These are phyloP conservation scores for Isichthys henryi DNA, from an alignment of 2,113 vertebrate genomes.

Conservation along the genomic window DNA sequence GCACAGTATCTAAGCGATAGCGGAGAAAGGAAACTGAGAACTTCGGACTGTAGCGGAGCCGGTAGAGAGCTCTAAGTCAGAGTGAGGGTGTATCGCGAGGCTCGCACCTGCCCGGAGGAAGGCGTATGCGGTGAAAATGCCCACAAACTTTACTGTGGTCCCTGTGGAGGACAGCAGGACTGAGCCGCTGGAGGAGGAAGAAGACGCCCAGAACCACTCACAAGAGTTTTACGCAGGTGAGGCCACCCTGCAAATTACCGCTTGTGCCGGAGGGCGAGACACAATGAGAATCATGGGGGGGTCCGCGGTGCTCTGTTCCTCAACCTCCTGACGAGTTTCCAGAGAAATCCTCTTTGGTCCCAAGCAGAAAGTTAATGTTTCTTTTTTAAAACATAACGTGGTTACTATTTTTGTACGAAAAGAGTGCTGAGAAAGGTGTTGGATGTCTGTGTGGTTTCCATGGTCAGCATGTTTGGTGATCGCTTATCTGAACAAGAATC, in stretches of 20 bases:
- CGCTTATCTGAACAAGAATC: background rate
- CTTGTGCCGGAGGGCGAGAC: background rate
- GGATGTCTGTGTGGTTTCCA: background rate
- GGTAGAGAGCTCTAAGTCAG: background rate
- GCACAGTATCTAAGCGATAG: constrained; percentile 28
- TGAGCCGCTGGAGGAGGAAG: constrained; percentile 9
- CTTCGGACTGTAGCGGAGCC: constrained; percentile 19
- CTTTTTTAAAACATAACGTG: background rate
- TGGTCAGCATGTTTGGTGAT: background rate
- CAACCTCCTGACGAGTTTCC: background rate
- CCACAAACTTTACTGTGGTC: constrained; percentile 47
- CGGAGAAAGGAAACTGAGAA: constrained; percentile 16
- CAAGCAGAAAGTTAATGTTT: background rate
- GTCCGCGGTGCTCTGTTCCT: background rate
- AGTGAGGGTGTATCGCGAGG: background rate
- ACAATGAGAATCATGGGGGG: background rate
- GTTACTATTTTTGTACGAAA: background rate
- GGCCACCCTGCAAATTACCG: background rate
- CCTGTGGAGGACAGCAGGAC: constrained; percentile 39
- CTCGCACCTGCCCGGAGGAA: background rate
- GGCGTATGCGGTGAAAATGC: constrained; percentile 38
- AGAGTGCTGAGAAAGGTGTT: background rate
- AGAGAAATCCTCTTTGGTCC: background rate
- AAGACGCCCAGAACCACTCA: constrained; percentile 11
- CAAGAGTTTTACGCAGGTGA: constrained; percentile 31